Evolutionary conservation across 2,113 vertebrate genomes (phyloP).

Genomic region (Alces alces): DNA sequence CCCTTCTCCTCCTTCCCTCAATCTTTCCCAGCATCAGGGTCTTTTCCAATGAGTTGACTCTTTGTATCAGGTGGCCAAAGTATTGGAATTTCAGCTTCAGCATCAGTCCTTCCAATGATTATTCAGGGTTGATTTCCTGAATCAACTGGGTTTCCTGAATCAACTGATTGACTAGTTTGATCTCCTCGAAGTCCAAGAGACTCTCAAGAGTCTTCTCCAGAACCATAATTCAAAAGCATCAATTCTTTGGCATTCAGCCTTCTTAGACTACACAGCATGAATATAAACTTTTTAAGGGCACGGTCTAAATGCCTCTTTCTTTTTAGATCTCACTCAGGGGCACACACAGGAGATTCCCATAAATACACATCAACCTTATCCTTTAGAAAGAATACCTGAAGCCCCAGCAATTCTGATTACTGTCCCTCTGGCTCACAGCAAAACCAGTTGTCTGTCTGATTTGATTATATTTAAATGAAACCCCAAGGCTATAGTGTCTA

Average conservation of each 20-base stretch:
- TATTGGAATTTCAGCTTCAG: neutral
- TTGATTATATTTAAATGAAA: slow-evolving; percentile 10
- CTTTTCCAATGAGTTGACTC: neutral
- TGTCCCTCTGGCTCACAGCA: neutral
- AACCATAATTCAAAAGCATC: neutral
- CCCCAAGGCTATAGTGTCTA: neutral
- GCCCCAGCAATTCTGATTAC: neutral
- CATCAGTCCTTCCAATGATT: neutral
- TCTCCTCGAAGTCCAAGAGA: neutral
- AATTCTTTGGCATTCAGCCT: neutral
- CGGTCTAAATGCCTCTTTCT: neutral
- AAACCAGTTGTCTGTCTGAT: neutral
- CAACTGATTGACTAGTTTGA: neutral
- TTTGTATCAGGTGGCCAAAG: neutral
- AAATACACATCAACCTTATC: neutral
- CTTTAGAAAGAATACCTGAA: neutral
- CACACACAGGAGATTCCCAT: neutral
- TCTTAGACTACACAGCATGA: neutral
- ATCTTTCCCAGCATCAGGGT: neutral
- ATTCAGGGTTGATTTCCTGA: neutral
- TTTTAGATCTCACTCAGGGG: neutral
- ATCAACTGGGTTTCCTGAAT: neutral
- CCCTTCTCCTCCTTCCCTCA: neutral
- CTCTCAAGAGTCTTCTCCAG: neutral
- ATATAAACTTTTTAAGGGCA: neutral